Percentiles rank a stretch among this genome's conserved stretches.
Evolutionary conservation across 2,797 vertebrate genomes (phyloP).

Genomic region (Parauchenoglanis ngamensis): DNA sequence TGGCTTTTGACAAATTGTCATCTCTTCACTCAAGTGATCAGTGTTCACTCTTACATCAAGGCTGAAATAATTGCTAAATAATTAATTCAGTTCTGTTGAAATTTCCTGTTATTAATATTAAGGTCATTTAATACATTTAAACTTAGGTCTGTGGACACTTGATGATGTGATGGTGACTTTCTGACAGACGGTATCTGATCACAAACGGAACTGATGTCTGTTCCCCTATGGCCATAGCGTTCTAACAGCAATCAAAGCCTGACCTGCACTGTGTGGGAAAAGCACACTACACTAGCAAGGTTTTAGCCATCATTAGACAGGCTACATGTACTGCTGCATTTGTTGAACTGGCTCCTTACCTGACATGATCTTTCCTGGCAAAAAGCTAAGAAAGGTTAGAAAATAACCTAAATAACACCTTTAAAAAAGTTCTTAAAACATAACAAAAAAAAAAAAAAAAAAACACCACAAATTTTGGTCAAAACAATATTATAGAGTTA

Average conservation of each 20-base stretch:
- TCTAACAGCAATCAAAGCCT: neutral
- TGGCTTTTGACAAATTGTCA: neutral
- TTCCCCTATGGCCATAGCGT: neutral
- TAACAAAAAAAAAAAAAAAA: neutral
- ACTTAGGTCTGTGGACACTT: neutral
- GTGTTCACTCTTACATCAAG: neutral
- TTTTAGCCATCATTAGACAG: neutral
- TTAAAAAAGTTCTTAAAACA: neutral
- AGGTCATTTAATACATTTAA: neutral
- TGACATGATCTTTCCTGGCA: neutral
- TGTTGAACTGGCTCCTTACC: constrained; percentile 11
- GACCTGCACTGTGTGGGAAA: neutral
- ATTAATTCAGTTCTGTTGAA: neutral
- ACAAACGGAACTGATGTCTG: neutral
- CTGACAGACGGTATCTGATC: neutral
- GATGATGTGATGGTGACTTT: neutral
- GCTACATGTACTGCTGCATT: neutral
- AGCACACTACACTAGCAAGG: neutral
- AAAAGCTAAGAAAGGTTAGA: neutral
- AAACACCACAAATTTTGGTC: neutral
- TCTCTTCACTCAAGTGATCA: neutral
- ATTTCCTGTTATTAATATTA: neutral
- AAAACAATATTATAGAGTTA: neutral
- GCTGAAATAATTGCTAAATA: neutral
- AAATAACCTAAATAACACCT: neutral